phyloP scores from a whole-genome alignment of 2,888 invertebrate genomes.

The Protodeltote pygarga region DNA sequence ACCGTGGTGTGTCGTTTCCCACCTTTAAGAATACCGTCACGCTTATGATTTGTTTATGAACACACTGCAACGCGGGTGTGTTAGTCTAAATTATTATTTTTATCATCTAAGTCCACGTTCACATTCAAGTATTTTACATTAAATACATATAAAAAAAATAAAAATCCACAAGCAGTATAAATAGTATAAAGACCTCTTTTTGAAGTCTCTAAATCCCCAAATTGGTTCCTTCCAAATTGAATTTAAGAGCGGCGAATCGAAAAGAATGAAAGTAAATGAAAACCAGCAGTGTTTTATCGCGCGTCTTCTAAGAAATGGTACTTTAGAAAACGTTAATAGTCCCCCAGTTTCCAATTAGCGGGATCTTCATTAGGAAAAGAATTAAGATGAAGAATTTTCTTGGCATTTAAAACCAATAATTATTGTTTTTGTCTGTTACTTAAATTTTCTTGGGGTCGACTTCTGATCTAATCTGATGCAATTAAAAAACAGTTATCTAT shows the following conservation, averaged over 20 bases:
- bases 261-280: slow-evolving; percentile 38
- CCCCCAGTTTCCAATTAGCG: slow-evolving; percentile 38
- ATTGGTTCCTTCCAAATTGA: slow-evolving; percentile 33
- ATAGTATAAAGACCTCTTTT: not conserved
- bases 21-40: too few species aligned
- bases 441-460: too few species aligned
- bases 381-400: too few species aligned
- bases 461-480: too few species aligned
- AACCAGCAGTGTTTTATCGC: slow-evolving; percentile 23
- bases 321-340: slow-evolving; percentile 31
- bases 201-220: slow-evolving; percentile 15
- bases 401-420: too few species aligned
- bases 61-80: too few species aligned
- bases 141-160: not conserved
- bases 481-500: too few species aligned
- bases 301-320: slow-evolving; percentile 22
- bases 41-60: too few species aligned
- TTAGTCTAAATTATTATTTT: too few species aligned
- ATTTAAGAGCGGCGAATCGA: slow-evolving; percentile 15
- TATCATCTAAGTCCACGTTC: too few species aligned
- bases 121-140: not conserved
- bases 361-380: slow-evolving; percentile 31
- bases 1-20: too few species aligned
- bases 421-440: too few species aligned
- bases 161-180: not conserved